Evolutionary conservation across 2,113 vertebrate species (phyloP).

Genomic region (Acanthisitta chloris): DNA sequence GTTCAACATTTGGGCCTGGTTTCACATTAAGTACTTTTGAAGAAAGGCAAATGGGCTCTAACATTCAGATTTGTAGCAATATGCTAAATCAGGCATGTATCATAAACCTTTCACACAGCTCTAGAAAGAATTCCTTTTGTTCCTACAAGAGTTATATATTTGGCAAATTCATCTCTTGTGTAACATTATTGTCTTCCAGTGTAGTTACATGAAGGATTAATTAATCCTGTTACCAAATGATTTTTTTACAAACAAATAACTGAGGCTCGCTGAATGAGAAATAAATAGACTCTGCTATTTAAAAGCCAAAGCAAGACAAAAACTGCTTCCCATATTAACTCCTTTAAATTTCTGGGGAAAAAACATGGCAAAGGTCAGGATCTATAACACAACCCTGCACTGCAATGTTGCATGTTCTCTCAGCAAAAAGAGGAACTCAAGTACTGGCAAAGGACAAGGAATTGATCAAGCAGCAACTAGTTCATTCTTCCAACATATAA

Average conservation of each 20-base stretch:
- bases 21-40: neutral
- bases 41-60: neutral
- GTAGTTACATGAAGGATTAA: constrained; percentile 51
- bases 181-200: constrained; percentile 54
- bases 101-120: constrained; percentile 37
- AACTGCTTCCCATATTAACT: constrained; percentile 55
- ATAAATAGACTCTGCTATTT: constrained; percentile 48
- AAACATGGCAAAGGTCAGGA: constrained; percentile 40
- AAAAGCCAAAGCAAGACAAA: constrained; percentile 52
- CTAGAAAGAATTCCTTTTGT: constrained; percentile 55
- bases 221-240: constrained; percentile 53
- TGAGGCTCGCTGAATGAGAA: constrained; percentile 36
- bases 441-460: constrained; percentile 35
- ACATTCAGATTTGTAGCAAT: constrained; percentile 2
- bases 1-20: neutral
- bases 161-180: constrained; percentile 55
- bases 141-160: constrained; percentile 59
- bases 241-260: constrained; percentile 59
- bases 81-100: neutral
- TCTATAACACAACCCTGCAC: constrained; percentile 36
- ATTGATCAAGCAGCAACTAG: constrained; percentile 49
- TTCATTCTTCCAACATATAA: constrained; percentile 50
- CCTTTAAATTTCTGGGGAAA: constrained; percentile 24
- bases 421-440: constrained; percentile 42
- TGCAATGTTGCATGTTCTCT: constrained; percentile 21